Evolutionary conservation across 1,140 invertebrate species (phyloP).

Genomic region (Drosophila pseudoananassae): DNA sequence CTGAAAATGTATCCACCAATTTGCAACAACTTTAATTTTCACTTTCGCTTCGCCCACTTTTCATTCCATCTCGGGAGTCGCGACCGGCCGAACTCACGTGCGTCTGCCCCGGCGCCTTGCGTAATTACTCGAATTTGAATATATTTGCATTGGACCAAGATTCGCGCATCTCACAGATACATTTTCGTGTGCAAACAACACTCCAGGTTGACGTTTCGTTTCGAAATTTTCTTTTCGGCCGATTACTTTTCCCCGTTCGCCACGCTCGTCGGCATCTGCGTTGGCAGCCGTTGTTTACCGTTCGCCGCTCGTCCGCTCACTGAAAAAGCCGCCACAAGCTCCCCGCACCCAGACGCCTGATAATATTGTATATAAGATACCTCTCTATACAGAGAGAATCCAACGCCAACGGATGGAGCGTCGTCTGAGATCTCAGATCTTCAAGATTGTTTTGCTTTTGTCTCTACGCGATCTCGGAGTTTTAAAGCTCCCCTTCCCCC

Average conservation of each 20-base stretch:
- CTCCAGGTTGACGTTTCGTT: slow-evolving; percentile 44
- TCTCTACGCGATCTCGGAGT: slow-evolving; percentile 17
- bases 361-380: background rate
- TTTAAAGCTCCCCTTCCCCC: slow-evolving; percentile 16
- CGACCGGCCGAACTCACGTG: slow-evolving; percentile 31
- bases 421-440: slow-evolving; percentile 15
- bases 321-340: slow-evolving; percentile 57
- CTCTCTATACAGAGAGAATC: slow-evolving; percentile 22
- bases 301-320: slow-evolving; percentile 75
- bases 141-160: slow-evolving; percentile 28
- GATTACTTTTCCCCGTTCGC: slow-evolving; percentile 19
- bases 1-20: slow-evolving; percentile 4
- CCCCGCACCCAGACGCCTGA: slow-evolving; percentile 44
- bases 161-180: slow-evolving; percentile 41
- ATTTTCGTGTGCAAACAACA: slow-evolving; percentile 27
- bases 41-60: slow-evolving; percentile 47
- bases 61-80: slow-evolving; percentile 25
- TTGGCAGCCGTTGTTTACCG: slow-evolving; percentile 68
- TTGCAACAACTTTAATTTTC: slow-evolving; percentile 19
- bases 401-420: slow-evolving; percentile 48
- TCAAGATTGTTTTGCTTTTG: slow-evolving; percentile 29
- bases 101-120: slow-evolving; percentile 31
- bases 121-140: slow-evolving; percentile 45
- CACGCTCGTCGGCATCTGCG: slow-evolving; percentile 18
- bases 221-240: slow-evolving; percentile 44